Evolutionary conservation across 2,888 invertebrate genomes (phyloP), one percentile per base, ranked within the genome.

Genomic region (Drosophila fungiperda): DNA sequence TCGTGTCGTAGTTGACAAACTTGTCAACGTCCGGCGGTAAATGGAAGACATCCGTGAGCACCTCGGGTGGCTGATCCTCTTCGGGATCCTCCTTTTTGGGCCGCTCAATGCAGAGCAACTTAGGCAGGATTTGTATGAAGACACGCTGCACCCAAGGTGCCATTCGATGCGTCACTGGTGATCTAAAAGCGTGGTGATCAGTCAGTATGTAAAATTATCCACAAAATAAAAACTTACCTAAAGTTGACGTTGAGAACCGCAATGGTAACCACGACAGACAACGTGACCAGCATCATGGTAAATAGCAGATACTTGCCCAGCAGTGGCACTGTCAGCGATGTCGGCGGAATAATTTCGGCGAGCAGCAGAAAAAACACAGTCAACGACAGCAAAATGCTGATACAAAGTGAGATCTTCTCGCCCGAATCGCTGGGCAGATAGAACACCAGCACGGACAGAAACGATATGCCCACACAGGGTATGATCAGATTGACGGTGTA

Each of bases 401-500:
- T 98, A 93, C 98, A 98, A 79, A 99, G 95, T 76, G 99, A 98
- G 89, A 99, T 98, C 94, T 99, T 99, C 94, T 99, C 99, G 82
- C 99, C 99, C 60, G 98, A 98, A 94, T 99, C 99, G 80, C 98
- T 98, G 71, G 99, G 99, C 88, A 99, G 94, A 94, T 99, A 99
- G 94, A 99, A 99, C 78, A 99, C 99, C 76, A 99, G 95, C 71
- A 99, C 98, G 83, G 99, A 99, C 78, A 99, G 95, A 93, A 98
- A 98, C 73, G 98, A 98, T 92, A 99, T 99, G 81, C 98, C 98
- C 76, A 99, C 98, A 93, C 99, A 99, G 64, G 99, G 99, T 91
- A 99, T 98, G 91, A 99, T 99, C 81, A 99, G 95, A 93, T 99
- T 99, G 91, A 99, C 98, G 61, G 98, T 99, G 94, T 99, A 99